Conservation (phyloP, 2,797 vertebrate species). For the Valencia hispanica region DNA sequence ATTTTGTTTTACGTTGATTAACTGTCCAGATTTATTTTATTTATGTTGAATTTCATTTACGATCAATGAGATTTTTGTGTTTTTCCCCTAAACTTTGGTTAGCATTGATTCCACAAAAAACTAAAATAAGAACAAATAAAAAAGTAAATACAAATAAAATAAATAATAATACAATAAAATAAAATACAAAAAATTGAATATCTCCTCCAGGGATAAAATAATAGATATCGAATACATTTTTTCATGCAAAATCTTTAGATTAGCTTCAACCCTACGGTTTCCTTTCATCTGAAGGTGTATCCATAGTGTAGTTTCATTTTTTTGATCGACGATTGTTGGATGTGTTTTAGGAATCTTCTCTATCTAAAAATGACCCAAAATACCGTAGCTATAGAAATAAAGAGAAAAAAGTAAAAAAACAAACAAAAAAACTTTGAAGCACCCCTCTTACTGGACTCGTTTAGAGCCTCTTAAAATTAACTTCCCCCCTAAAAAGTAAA, state of each 20-base stretch:
- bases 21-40: not conserved
- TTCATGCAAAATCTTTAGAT: not conserved
- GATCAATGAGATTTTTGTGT: not conserved
- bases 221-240: not conserved
- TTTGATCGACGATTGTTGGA: not conserved
- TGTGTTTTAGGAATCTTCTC: not conserved
- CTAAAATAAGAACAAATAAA: not conserved
- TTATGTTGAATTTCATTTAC: not conserved
- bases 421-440: not conserved
- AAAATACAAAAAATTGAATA: slow-evolving; percentile 1
- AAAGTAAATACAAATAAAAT: not conserved
- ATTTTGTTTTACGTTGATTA: not conserved
- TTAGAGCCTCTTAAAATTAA: too few species aligned
- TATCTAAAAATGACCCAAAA: not conserved
- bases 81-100: not conserved
- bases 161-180: not conserved
- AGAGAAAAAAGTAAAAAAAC: not conserved
- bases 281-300: not conserved
- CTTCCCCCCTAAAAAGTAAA: too few species aligned
- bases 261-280: not conserved
- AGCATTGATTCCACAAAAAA: not conserved
- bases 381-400: not conserved
- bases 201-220: not conserved
- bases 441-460: not conserved
- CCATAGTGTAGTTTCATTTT: not conserved